A percentile compares a stretch with the other conserved stretches of the same genome.
Evolutionary conservation across 2,113 vertebrate species (phyloP).

Genomic region (Prietella phreatophila): DNA sequence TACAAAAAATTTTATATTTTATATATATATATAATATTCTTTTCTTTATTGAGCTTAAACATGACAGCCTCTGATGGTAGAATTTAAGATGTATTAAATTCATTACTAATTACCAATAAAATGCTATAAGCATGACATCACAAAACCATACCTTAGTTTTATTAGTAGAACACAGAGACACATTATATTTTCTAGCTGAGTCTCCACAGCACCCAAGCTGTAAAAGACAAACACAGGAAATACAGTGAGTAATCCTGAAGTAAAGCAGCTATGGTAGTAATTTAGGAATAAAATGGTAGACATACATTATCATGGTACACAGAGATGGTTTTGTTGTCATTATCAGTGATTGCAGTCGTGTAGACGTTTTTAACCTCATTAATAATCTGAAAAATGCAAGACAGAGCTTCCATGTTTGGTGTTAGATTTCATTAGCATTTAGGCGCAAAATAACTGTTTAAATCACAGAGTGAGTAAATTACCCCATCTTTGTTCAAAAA

Average conservation of each 20-base stretch:
- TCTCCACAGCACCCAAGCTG: constrained; percentile 72
- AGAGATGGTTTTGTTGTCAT: constrained; percentile 55
- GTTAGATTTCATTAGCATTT: background rate
- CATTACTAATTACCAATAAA: background rate
- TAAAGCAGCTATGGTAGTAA: background rate
- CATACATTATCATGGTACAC: constrained; percentile 69
- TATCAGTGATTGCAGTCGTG: constrained; percentile 66
- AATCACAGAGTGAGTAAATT: background rate
- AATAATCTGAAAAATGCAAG: constrained; percentile 75
- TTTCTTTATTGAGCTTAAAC: background rate
- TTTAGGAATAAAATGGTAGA: constrained; percentile 11
- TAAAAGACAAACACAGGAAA: background rate
- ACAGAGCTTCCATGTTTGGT: background rate
- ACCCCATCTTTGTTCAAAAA: constrained; percentile 89
- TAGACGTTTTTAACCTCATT: constrained; percentile 85
- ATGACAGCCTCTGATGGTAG: background rate
- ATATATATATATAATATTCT: no score
- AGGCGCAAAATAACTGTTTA: background rate
- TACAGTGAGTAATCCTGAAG: background rate
- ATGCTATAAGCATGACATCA: background rate
- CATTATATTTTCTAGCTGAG: background rate
- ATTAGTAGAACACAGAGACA: constrained; percentile 41
- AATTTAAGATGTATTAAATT: background rate
- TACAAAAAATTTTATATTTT: no score
- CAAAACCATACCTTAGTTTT: constrained; percentile 54